Evolutionary conservation across 2,797 vertebrate genomes (phyloP).

Genomic region (Phataginus tricuspis): DNA sequence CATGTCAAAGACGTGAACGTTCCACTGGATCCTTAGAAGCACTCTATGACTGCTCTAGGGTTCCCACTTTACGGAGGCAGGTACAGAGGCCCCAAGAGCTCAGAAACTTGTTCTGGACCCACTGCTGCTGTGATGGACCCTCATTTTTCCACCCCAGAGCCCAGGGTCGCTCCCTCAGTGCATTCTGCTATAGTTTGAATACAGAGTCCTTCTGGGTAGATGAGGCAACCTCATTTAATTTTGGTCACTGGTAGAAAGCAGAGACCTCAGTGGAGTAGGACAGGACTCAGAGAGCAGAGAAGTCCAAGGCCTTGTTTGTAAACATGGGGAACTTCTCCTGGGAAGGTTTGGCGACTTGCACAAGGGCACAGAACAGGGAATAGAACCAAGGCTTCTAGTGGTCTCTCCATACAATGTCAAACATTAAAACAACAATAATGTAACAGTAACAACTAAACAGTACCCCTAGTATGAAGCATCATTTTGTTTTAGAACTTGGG

Average conservation of each 20-base stretch:
- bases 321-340: not conserved
- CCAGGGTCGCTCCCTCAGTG: not conserved
- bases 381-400: not conserved
- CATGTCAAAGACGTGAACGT: not conserved
- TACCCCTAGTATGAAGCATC: not conserved
- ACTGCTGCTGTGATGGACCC: not conserved
- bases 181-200: not conserved
- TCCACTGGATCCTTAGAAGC: not conserved
- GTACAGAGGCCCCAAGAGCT: not conserved
- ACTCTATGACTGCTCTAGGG: not conserved
- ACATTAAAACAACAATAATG: not conserved
- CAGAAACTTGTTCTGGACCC: not conserved
- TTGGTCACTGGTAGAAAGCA: not conserved
- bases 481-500: slow-evolving; percentile 38
- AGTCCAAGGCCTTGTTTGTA: not conserved
- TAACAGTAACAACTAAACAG: not conserved
- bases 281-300: not conserved
- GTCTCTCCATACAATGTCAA: not conserved
- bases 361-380: not conserved
- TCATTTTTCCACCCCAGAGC: not conserved
- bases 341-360: not conserved
- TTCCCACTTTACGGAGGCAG: not conserved
- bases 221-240: not conserved
- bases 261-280: not conserved
- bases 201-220: not conserved